Conservation (phyloP, 1,140 invertebrate genomes). For the Liolophura sinensis region DNA sequence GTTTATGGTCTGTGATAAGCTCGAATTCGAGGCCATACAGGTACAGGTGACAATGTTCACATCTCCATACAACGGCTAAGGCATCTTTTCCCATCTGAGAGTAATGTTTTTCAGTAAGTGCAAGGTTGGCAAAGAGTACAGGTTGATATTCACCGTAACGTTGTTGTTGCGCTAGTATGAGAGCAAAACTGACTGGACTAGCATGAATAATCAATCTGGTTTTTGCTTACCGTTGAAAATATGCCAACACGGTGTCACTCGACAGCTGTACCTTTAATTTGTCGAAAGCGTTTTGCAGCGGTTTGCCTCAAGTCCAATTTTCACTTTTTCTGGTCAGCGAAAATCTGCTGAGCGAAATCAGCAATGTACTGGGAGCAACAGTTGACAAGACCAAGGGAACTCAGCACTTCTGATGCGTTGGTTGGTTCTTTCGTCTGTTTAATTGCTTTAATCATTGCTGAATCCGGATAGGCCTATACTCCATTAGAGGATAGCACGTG, state of each 20-base stretch:
- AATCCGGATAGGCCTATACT: too few relatives aligned
- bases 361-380: too few relatives aligned
- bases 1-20: slow-evolving; percentile 49
- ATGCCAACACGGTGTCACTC: slow-evolving; percentile 5
- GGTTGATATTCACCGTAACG: slow-evolving; percentile 9
- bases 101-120: slow-evolving; percentile 32
- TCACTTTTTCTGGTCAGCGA: too few relatives aligned
- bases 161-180: slow-evolving; percentile 17
- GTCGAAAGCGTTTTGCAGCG: slow-evolving; percentile 10
- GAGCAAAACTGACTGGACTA: slow-evolving; percentile 15
- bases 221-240: slow-evolving; percentile 12
- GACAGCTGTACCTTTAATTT: slow-evolving; percentile 9
- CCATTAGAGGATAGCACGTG: slow-evolving; percentile 4
- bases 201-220: slow-evolving; percentile 23
- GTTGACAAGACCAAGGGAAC: too few relatives aligned
- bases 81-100: slow-evolving; percentile 53
- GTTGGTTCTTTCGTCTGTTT: too few relatives aligned
- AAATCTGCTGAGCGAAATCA: too few relatives aligned
- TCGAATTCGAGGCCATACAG: slow-evolving; percentile 46
- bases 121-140: slow-evolving; percentile 26
- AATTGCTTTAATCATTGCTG: too few relatives aligned
- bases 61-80: slow-evolving; percentile 51
- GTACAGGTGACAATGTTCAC: slow-evolving; percentile 56
- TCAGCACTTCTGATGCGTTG: too few relatives aligned
- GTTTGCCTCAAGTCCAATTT: too few relatives aligned